Conservation (phyloP, 23 tunicate species). For the Oikopleura dioica region DNA sequence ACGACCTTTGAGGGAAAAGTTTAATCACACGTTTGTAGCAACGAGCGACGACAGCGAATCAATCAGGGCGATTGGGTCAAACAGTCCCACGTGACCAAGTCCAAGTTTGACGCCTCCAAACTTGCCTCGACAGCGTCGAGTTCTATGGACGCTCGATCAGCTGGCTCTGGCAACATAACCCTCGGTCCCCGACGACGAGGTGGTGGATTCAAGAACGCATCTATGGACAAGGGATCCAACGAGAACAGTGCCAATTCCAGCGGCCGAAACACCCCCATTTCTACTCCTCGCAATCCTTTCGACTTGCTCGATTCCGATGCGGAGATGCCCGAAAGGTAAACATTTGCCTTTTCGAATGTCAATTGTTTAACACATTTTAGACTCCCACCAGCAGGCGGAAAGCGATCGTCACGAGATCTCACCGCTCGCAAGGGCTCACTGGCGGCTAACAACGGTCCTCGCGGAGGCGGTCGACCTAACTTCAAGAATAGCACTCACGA, state of each 20-base stretch:
- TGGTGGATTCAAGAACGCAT: background rate
- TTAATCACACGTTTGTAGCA: background rate
- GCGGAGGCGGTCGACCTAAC: background rate
- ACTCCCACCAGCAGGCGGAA: no score
- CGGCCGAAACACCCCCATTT: background rate
- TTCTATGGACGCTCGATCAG: no score
- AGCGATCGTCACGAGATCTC: no score
- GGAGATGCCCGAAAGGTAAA: no score
- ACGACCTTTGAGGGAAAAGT: no score
- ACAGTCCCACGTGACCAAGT: background rate
- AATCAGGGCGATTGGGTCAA: background rate
- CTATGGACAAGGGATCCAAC: background rate
- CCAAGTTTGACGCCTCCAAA: constrained; percentile 8
- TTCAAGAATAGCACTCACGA: background rate
- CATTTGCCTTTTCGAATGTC: no score
- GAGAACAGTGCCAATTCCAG: background rate
- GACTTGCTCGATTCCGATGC: constrained; percentile 4
- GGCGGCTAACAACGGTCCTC: no score
- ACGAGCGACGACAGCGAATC: background rate
- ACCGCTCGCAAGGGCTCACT: no score
- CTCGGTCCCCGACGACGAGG: background rate
- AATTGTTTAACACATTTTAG: no score
- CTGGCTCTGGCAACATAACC: background rate
- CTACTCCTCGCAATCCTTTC: background rate
- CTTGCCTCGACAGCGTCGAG: background rate